Base-by-base conservation (phyloP, 2,113 vertebrate genomes). In the Penelope pileata region DNA sequence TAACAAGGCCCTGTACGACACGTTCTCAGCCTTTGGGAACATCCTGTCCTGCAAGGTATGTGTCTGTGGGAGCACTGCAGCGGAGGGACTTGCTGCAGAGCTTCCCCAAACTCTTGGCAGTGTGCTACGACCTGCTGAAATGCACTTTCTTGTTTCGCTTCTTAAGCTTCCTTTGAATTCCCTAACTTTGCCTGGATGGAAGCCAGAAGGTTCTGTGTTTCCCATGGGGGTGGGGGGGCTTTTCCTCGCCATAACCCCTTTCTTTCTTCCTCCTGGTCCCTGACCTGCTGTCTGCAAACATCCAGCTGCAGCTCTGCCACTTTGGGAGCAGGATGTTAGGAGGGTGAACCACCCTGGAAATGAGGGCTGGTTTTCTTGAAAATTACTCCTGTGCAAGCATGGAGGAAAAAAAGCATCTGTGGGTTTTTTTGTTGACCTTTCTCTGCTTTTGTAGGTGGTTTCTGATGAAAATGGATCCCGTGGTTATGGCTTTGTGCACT, bases 401-500 rank as follows among this genome's bases (percentile, higher is more conserved):
- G 12, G 22, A 60, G 24, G 24, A 30, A 42, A 87, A 59, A 0
- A 32, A 16, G 11, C 2, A 9, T 29, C 24, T 88, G 62, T 26
- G 24, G 36, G 6, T 63, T 29, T n/a, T 18, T 29, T 38, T 48
- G 12, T 17, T 27, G n/a, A n/a, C 18, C n/a, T 62, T 0, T 0
- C 8, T 13, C 43, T 38, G 32, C 18, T 6, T 43, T 40, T 74
- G 60, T 82, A 99, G 99, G 99, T 99, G 66, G 99, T 99, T 40
- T 99, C 98, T 97, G 99, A 99, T n/a, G 98, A 99, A 60, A 99
- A 98, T 1, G 99, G 99, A 80, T 99, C 99, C 32, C 98, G 99
- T 89, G 99, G 99, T 77, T 99, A 99, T 7, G 99, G 99, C 67
- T 99, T 99, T 92, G 99, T 99, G 92, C 99, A 99, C 95, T 99